phyloP scores from a whole-genome alignment of 2,113 vertebrate species.

The Labeo rohita region DNA sequence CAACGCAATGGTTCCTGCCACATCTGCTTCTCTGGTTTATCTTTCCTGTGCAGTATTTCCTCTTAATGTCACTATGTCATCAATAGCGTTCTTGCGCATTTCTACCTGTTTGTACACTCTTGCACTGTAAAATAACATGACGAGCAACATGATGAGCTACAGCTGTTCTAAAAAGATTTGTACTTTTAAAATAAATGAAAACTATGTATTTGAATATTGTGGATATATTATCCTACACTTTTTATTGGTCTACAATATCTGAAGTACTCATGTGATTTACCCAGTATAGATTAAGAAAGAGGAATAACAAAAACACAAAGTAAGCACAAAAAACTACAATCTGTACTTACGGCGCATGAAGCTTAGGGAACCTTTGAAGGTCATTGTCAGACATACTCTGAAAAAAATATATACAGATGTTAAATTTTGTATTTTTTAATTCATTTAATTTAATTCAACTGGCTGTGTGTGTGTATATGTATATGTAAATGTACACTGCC shows the following conservation, averaged over 20 bases:
- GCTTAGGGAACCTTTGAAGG: constrained; percentile 92
- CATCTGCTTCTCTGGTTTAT: constrained; percentile 56
- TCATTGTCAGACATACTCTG: constrained; percentile 92
- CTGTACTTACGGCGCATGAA: constrained; percentile 90
- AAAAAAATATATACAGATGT: constrained; percentile 57
- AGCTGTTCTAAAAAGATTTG: not conserved
- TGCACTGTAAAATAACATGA: not conserved
- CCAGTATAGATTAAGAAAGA: not conserved
- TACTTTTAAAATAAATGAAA: not conserved
- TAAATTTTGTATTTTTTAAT: not conserved
- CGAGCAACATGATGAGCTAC: not conserved
- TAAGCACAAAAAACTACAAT: not conserved
- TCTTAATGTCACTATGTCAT: constrained; percentile 44
- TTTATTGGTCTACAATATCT: no score
- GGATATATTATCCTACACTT: not conserved
- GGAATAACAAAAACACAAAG: not conserved
- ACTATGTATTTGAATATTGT: not conserved
- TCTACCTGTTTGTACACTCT: constrained; percentile 3
- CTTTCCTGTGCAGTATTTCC: constrained; percentile 53
- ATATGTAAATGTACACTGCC: no score
- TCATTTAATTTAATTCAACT: not conserved
- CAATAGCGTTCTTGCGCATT: not conserved
- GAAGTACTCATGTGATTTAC: not conserved
- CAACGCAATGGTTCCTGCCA: constrained; percentile 43
- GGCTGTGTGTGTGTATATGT: not conserved